A percentile compares a stretch with the other conserved stretches of the same genome.
These are phyloP conservation scores for Zaprionus bogoriensis DNA, from an alignment of 2,888 invertebrate genomes.

Conservation along the genomic window DNA sequence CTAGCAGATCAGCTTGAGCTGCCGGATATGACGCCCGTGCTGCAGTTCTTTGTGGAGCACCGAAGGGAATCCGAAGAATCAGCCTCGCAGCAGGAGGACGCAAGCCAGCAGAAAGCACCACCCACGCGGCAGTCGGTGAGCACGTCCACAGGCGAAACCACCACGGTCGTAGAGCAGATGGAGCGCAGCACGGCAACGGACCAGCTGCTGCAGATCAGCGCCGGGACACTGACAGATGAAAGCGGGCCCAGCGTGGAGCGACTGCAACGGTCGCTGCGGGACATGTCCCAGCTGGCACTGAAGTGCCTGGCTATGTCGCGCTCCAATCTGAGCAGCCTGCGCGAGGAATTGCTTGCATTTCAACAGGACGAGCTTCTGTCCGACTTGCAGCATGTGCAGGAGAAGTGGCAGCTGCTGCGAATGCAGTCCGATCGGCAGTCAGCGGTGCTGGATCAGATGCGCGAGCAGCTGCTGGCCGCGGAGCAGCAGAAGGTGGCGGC, in stretches of 20 bases:
- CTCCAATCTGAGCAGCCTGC: slow-evolving; percentile 85
- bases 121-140: slow-evolving; percentile 71
- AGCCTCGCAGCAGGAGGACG: not conserved
- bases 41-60: slow-evolving; percentile 88
- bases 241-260: slow-evolving; percentile 87
- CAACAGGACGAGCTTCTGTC: slow-evolving; percentile 84
- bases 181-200: slow-evolving; percentile 79
- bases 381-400: slow-evolving; percentile 84
- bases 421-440: slow-evolving; percentile 83
- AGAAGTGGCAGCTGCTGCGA: slow-evolving; percentile 85
- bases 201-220: slow-evolving; percentile 68
- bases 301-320: slow-evolving; percentile 85
- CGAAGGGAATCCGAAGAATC: slow-evolving; percentile 22
- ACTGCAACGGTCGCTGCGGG: slow-evolving; percentile 84
- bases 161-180: slow-evolving; percentile 53
- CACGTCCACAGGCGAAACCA: slow-evolving; percentile 71
- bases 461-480: slow-evolving; percentile 70
- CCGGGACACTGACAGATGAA: slow-evolving; percentile 81
- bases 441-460: slow-evolving; percentile 65
- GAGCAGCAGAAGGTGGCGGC: slow-evolving; percentile 84
- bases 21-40: slow-evolving; percentile 88
- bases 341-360: slow-evolving; percentile 83
- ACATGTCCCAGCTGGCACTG: slow-evolving; percentile 84
- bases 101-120: slow-evolving; percentile 66
- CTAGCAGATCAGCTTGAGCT: slow-evolving; percentile 86